Evolutionary conservation across 1,140 invertebrate genomes (phyloP), one percentile per base, ranked within the genome.

Genomic region (Thaumetopoea pityocampa): DNA sequence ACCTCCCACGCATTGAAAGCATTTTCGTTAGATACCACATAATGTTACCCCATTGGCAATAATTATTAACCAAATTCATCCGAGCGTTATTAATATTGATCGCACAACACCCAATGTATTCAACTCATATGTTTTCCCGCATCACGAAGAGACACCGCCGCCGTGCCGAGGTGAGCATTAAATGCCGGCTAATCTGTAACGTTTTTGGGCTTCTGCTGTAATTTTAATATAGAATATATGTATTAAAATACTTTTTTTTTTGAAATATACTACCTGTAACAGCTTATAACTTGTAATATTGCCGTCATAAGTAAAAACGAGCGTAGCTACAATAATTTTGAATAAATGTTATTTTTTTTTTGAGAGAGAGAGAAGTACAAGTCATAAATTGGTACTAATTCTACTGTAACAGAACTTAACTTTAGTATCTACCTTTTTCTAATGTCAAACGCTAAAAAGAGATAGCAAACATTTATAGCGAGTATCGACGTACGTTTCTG

Each of bases 61-160:
- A 11, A 37, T 26, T 38, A 38, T 53, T 58, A 37, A 49, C 48
- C 46, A 49, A 60, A 41, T 60, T 65, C 18, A 59, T 47, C 12
- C 18, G 33, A 46, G 48, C 41, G 6, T 48, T 45, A 36, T 41
- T 45, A 51, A 57, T 51, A 65, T 69, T 72, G 66, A 69, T 61
- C 17, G 68, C 66, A 64, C 55, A 67, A 42, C 52, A 47, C 8
- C n/a, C 22, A 40, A 38, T 5, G 41, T 37, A 40, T 57, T 60
- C 69, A 66, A 68, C 56, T 63, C 51, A 29, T 37, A 50, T 71
- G 44, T 71, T 74, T 72, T 68, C 62, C 67, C 49, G 69, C 69
- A 53, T 42, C 62, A 44, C 53, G 53, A 62, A 79, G 69, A 67
- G 57, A 53, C 35, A 55, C 49, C 10, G 44, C 59, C 12, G 51